Evolutionary conservation across 2,113 vertebrate genomes (phyloP), one percentile per base, ranked within the genome.

Genomic region (Seriola dumerili): DNA sequence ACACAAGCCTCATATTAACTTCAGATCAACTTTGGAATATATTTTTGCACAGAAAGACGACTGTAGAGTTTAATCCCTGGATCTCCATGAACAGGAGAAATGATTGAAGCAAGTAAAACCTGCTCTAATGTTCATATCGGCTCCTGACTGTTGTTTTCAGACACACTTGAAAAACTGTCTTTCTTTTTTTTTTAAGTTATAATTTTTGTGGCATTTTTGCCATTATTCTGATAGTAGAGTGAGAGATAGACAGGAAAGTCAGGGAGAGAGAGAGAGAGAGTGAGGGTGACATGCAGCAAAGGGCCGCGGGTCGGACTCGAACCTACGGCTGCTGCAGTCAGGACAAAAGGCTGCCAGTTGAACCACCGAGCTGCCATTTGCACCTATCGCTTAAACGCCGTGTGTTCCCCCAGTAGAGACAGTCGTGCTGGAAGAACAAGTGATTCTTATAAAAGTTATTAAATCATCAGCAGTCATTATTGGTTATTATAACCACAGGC

Each of bases 401-500:
- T 42, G 29, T 32, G 16, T 63, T 21, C 46, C 34, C 16, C 0
- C 40, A 12, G 21, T 46, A 17, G 29, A 32, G 21, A 42, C 14
- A 10, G 55, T 32, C 58, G 38, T 58, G 14, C 50, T 40, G 34
- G 19, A 6, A 40, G 23, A 61, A 46, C 32, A 14, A 77, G 25
- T 0, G 1, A 50, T 19, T 80, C 55, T 40, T 36, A 7, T 16
- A 70, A 65, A 57, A 54, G 19, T 48, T 66, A 77, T 69, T 14
- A 72, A 61, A 61, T 52, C 71, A 34, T 66, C 64, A 70, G 57
- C 29, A 8, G 52, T 52, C 42, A 63, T 76, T 52, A 72, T 59
- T 58, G 55, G 50, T 65, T 46, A 34, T 75, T 78, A 58, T 54
- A 69, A 67, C 77, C 55, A 44, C 78, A 50, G 84, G 67, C 21